Conservation (phyloP, 2,113 vertebrate genomes). For the Hystrix cristata region DNA sequence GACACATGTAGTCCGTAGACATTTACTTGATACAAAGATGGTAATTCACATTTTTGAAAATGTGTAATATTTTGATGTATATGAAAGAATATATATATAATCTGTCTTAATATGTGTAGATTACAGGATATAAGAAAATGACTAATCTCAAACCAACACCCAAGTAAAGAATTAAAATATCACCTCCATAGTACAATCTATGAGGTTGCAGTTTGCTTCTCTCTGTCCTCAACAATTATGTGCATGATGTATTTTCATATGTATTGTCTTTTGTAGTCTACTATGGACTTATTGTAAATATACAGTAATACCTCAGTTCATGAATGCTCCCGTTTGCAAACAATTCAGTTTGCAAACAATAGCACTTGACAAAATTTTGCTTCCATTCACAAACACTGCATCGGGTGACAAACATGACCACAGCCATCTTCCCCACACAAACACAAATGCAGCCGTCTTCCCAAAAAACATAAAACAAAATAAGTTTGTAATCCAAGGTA, state of each 20-base stretch:
- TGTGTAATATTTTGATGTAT: background rate
- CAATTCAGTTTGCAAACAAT: background rate
- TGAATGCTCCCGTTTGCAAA: background rate
- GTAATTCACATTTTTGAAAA: background rate
- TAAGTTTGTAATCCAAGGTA: too few species aligned
- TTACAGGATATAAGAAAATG: background rate
- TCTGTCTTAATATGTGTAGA: background rate
- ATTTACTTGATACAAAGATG: background rate
- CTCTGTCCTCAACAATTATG: background rate
- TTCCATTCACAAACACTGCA: background rate
- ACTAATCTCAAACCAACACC: background rate
- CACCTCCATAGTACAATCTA: background rate
- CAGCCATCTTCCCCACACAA: background rate
- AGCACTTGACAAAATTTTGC: background rate
- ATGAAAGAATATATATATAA: background rate
- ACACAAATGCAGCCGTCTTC: background rate
- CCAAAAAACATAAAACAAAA: background rate
- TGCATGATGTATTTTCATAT: background rate
- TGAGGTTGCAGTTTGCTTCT: background rate
- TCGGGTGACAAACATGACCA: background rate
- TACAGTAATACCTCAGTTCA: background rate
- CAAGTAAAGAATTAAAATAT: background rate
- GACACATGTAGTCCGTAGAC: background rate
- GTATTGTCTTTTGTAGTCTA: conserved; percentile 12
- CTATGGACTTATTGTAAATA: background rate